phyloP scores from a whole-genome alignment of 2,113 vertebrate genomes.

The Spizaetus ornatus region DNA sequence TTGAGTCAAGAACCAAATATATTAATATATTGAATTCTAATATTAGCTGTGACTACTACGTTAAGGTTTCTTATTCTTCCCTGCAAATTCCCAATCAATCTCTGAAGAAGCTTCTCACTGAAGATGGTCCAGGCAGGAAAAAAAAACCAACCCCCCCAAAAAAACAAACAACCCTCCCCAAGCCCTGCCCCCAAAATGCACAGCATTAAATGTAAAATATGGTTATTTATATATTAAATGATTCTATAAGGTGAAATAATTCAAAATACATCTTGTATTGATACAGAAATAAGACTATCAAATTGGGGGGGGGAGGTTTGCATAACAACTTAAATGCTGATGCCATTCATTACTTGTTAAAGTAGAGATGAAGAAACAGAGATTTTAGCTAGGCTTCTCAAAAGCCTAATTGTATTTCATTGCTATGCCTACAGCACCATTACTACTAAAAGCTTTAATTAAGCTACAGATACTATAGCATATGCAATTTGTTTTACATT shows the following conservation, averaged over 20 bases:
- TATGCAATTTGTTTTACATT: background rate
- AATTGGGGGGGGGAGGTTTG: no score
- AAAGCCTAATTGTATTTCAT: background rate
- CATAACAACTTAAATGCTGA: background rate
- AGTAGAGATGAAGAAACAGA: background rate
- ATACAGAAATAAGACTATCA: background rate
- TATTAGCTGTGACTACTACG: background rate
- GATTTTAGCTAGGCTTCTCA: background rate
- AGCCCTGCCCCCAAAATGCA: background rate
- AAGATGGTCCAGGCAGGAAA: background rate
- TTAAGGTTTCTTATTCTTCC: background rate
- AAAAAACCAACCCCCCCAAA: accelerated
- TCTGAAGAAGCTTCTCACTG: background rate
- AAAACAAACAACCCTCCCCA: background rate
- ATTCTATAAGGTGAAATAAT: background rate
- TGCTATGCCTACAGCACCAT: background rate
- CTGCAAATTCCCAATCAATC: background rate
- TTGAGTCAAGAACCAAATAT: background rate
- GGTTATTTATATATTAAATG: background rate
- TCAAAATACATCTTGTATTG: background rate
- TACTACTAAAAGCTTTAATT: background rate
- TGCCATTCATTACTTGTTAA: background rate
- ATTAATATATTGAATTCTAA: background rate
- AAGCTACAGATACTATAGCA: background rate
- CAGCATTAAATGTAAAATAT: background rate